Base-by-base conservation (phyloP, 1,140 invertebrate species). In the Aphis gossypii region DNA sequence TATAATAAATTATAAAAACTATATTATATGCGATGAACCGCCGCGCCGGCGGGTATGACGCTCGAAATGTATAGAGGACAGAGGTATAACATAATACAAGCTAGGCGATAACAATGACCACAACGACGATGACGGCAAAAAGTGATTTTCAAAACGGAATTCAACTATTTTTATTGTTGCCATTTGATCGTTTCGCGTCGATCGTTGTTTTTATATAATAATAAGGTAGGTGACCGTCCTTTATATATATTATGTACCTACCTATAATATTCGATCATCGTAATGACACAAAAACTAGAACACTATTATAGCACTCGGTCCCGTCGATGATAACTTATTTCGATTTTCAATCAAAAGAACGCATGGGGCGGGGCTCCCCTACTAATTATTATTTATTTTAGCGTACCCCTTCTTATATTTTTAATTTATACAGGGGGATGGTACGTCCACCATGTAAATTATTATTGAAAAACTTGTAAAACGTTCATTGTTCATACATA, bases 71-170 rank as follows among this genome's bases (percentile, higher is more conserved):
- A 68, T 68, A 30, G 25, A 60, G 25, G 8, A 68, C n/a, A 30
- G 25, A 60, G 25, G 8, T 30, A 60, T 9, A 9, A 30, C 30
- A 68, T n/a, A 68, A 68, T 68, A 48, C n/a, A 41, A 30, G 46
- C 11, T n/a, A 11, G n/a, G 18, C 20, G 4, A 88, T 54, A 35
- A 89, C 87, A 89, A 89, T 89, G 87, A 54, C 46, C 87, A 30
- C 48, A 6, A 9, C 46, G 23, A 21, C 48, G 86, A 51, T 21
- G 46, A 48, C 46, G 30, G 1, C n/a, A 8, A 54, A 89, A 89
- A 89, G 54, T 89, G 87, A 48, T 89, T 89, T 89, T 54, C 18
- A 35, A 54, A 54, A 89, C 87, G n/a, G 35, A 54, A 89, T 54
- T 51, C 48, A 41, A 25, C 46, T 30, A 38, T 21, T 86, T 41